Conservation (phyloP, 2,113 vertebrate genomes). For the Tetraodon nigroviridis region DNA sequence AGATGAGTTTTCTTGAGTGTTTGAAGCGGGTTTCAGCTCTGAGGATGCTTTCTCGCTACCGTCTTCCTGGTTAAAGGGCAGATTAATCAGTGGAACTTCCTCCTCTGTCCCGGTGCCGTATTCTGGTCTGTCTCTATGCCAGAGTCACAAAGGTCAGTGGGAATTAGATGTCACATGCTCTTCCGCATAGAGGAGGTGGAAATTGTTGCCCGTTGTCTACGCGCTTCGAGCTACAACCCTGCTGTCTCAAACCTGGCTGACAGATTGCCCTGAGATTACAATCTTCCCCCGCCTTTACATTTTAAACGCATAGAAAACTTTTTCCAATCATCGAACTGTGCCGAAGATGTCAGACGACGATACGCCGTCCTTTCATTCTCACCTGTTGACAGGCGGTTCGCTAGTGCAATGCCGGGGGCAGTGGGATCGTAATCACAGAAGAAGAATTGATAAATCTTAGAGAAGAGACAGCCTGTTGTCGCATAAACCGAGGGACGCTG, state of each 20-base stretch:
- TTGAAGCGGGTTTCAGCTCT: no score
- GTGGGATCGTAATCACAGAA: slow-evolving; percentile 46
- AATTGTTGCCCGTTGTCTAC: slow-evolving; percentile 29
- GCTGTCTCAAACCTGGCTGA: slow-evolving; percentile 24
- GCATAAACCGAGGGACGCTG: slow-evolving; percentile 47
- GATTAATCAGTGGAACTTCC: slow-evolving; percentile 18
- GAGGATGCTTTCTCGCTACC: slow-evolving; percentile 1
- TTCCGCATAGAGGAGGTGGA: slow-evolving; percentile 13
- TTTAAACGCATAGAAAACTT: slow-evolving; percentile 6
- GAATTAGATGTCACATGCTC: slow-evolving; percentile 39
- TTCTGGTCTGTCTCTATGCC: slow-evolving; percentile 10
- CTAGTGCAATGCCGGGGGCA: slow-evolving; percentile 19
- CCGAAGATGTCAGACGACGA: not conserved
- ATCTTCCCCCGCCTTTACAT: slow-evolving; percentile 27
- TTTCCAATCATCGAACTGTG: slow-evolving; percentile 7
- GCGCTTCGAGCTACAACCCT: slow-evolving; percentile 22
- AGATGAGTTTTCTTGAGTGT: not conserved
- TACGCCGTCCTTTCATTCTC: not conserved
- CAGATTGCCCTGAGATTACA: slow-evolving; percentile 51
- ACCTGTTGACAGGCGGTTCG: slow-evolving; percentile 24
- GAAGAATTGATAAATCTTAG: slow-evolving; percentile 55
- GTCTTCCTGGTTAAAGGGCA: slow-evolving; percentile 8
- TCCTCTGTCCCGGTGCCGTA: slow-evolving; percentile 19
- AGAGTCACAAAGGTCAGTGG: slow-evolving; percentile 32
- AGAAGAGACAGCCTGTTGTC: slow-evolving; percentile 54